phyloP scores from a whole-genome alignment of 2,113 vertebrate species.

The Orthonyx spaldingii region DNA sequence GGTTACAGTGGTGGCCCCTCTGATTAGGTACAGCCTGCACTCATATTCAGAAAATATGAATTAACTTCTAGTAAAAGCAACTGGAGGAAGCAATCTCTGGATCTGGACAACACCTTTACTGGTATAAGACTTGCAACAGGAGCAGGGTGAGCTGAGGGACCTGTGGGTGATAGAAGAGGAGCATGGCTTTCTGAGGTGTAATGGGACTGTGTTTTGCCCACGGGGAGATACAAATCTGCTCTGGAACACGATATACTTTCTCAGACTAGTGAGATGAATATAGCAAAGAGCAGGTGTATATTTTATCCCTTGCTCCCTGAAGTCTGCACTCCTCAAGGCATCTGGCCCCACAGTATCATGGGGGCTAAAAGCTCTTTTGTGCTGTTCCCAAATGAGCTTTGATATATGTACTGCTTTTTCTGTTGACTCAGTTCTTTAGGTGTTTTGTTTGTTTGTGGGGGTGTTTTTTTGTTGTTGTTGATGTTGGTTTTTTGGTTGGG shows the following conservation, averaged over 20 bases:
- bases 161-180: neutral
- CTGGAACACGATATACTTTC: neutral
- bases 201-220: neutral
- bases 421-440: neutral
- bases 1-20: neutral
- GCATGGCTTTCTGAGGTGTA: neutral
- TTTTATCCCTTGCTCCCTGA: neutral
- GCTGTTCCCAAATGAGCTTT: neutral
- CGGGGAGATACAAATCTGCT: neutral
- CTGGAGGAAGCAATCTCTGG: neutral
- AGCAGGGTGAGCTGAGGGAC: neutral
- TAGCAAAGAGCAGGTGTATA: neutral
- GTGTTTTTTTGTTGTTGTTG: neutral
- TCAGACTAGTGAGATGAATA: neutral
- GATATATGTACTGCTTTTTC: neutral
- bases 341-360: no score
- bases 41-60: no score
- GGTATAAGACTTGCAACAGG: accelerated
- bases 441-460: neutral
- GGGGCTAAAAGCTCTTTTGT: neutral
- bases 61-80: neutral
- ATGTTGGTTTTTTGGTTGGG: accelerated
- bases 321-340: neutral
- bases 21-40: neutral
- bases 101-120: neutral